These are phyloP conservation scores for Platycheirus rosarum DNA, from an alignment of 2,888 invertebrate genomes.

Conservation along the genomic window DNA sequence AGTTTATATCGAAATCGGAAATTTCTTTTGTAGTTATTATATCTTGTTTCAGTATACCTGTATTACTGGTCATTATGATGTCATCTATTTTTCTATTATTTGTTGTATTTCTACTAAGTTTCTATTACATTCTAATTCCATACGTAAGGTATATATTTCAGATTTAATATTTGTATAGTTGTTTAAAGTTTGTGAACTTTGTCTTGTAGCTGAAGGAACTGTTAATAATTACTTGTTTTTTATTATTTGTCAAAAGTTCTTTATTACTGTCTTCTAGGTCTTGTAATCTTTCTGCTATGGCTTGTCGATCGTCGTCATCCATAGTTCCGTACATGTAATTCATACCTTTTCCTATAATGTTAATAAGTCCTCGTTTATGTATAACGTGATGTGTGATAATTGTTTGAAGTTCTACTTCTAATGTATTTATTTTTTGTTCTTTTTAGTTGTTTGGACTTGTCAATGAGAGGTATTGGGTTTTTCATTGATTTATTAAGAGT, in stretches of 20 bases:
- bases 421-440: constrained; percentile 1
- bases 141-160: constrained; percentile 15
- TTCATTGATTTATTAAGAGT: constrained; percentile 11
- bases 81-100: constrained; percentile 14
- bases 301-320: constrained; percentile 25
- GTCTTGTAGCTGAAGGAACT: constrained; percentile 4
- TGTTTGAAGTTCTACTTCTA: constrained; percentile 21
- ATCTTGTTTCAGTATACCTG: constrained; percentile 5
- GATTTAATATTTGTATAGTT: constrained; percentile 2
- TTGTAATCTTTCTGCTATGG: constrained; percentile 14
- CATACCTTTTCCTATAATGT: constrained; percentile 7
- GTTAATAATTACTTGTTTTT: constrained; percentile 4
- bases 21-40: constrained; percentile 6
- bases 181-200: constrained; percentile 8
- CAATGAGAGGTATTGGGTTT: constrained; percentile 1
- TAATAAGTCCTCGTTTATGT: constrained; percentile 7
- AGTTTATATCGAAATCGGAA: background rate
- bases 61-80: constrained; percentile 11
- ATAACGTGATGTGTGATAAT: constrained; percentile 14
- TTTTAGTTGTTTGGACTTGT: background rate
- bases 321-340: constrained; percentile 30
- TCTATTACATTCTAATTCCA: constrained; percentile 7
- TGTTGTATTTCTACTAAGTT: constrained; percentile 20
- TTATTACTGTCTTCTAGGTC: constrained; percentile 2
- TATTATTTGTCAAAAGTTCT: constrained; percentile 5